A percentile compares a stretch with the other conserved stretches of the same genome.
These are phyloP conservation scores for Mellilla xanthometata DNA, from an alignment of 2,888 invertebrate species.

Conservation along the genomic window DNA sequence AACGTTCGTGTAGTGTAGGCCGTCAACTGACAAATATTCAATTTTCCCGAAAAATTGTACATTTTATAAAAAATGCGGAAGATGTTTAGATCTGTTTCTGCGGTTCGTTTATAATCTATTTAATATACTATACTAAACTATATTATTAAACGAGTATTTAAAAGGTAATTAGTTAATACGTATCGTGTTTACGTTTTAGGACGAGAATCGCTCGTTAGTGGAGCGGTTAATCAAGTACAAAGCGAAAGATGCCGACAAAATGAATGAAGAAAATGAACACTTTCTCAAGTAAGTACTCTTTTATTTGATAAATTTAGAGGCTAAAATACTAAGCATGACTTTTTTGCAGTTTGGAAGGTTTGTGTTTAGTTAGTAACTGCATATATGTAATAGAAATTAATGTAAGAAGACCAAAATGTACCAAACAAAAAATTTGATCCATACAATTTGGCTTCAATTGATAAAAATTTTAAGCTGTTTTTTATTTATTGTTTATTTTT, in stretches of 20 bases:
- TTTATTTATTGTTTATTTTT: slow-evolving; percentile 6
- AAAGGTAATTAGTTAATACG: slow-evolving; percentile 6
- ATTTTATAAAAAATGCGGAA: slow-evolving; percentile 21
- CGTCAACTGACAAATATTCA: slow-evolving; percentile 8
- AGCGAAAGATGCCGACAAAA: slow-evolving; percentile 96
- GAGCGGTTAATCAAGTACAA: slow-evolving; percentile 96
- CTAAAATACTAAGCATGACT: slow-evolving; percentile 36
- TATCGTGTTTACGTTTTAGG: slow-evolving; percentile 83
- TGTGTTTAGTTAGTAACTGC: slow-evolving; percentile 27
- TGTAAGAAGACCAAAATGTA: slow-evolving; percentile 15
- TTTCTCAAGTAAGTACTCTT: slow-evolving; percentile 88
- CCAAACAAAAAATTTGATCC: background rate
- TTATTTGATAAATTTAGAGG: slow-evolving; percentile 27
- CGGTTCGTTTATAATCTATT: slow-evolving; percentile 7
- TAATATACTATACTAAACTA: background rate
- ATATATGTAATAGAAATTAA: slow-evolving; percentile 7
- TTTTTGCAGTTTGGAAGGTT: slow-evolving; percentile 43
- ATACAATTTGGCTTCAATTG: background rate
- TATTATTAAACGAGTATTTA: background rate
- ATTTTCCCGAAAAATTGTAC: background rate
- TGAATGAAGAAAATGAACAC: slow-evolving; percentile 98
- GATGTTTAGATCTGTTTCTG: slow-evolving; percentile 23
- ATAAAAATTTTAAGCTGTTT: background rate
- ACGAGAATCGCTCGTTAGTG: slow-evolving; percentile 92
- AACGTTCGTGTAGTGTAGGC: slow-evolving; percentile 39